These are phyloP conservation scores for Encarsia formosa DNA, from an alignment of 2,888 invertebrate species.

Conservation along the genomic window DNA sequence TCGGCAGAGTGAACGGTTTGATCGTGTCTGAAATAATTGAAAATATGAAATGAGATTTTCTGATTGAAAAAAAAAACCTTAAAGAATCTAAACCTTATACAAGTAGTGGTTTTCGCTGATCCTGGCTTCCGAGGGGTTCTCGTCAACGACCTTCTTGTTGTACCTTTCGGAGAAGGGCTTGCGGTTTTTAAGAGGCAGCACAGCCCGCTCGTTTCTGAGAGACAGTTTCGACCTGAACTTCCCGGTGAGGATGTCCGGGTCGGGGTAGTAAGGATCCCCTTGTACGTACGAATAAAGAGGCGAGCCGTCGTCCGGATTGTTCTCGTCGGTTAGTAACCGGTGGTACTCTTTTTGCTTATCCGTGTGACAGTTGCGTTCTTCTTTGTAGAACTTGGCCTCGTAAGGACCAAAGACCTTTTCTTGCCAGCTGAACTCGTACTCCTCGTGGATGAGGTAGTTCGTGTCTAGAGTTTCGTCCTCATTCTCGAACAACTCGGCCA, in stretches of 20 bases:
- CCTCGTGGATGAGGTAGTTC: conserved; percentile 44
- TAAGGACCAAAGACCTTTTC: conserved; percentile 64
- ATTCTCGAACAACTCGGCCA: conserved; percentile 45
- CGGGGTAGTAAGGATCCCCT: conserved; percentile 55
- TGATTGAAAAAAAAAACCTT: too few relatives aligned
- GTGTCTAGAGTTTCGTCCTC: conserved; percentile 43
- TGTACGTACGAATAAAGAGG: conserved; percentile 59
- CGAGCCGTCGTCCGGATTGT: conserved; percentile 43
- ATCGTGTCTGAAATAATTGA: too few relatives aligned
- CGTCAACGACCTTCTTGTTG: conserved; percentile 44
- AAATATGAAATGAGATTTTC: too few relatives aligned
- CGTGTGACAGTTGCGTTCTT: conserved; percentile 60
- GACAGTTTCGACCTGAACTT: conserved; percentile 36
- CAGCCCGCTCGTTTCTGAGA: conserved; percentile 36
- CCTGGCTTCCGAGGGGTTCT: conserved; percentile 33
- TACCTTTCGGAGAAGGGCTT: conserved; percentile 44
- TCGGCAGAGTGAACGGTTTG: too few relatives aligned
- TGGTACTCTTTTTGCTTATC: conserved; percentile 61
- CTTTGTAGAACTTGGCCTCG: conserved; percentile 60
- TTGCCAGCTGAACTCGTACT: conserved; percentile 63
- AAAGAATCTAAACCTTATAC: too few relatives aligned
- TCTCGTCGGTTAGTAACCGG: conserved; percentile 44
- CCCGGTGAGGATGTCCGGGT: conserved; percentile 21
- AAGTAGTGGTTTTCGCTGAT: conserved; percentile 46
- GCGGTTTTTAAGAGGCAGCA: conserved; percentile 38